phyloP scores from a whole-genome alignment of 92 coral and sea anemone species.

The Chrysogorgia sp. region DNA sequence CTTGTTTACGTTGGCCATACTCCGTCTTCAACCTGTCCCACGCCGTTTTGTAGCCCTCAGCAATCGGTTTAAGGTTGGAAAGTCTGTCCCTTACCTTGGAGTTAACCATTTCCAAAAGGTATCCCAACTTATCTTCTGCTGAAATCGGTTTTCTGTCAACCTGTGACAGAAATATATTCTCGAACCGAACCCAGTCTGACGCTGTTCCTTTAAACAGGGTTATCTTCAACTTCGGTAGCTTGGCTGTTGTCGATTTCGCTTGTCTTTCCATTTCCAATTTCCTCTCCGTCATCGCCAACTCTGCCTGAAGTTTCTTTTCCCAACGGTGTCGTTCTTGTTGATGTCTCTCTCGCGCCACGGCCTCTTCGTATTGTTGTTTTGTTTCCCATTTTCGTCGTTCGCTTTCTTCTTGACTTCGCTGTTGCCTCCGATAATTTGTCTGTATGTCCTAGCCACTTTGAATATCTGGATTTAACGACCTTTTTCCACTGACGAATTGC shows the following conservation, averaged over 20 bases:
- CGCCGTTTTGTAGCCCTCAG: slow-evolving; percentile 14
- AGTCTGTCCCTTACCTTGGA: slow-evolving; percentile 55
- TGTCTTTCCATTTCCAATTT: slow-evolving; percentile 51
- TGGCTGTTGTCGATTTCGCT: slow-evolving; percentile 28
- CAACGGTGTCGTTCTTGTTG: slow-evolving; percentile 34
- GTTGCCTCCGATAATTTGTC: too few species aligned
- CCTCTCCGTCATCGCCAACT: slow-evolving; percentile 47
- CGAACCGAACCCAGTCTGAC: slow-evolving; percentile 47
- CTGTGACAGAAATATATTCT: slow-evolving; percentile 57
- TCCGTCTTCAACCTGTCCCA: slow-evolving; percentile 19
- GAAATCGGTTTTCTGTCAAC: slow-evolving; percentile 44
- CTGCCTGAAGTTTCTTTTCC: slow-evolving; percentile 46
- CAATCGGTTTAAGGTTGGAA: slow-evolving; percentile 22
- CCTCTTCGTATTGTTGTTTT: slow-evolving; percentile 2
- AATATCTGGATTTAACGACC: slow-evolving; percentile 18
- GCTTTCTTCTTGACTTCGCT: slow-evolving; percentile 1
- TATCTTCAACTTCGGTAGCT: slow-evolving; percentile 52
- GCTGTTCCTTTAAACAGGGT: too few species aligned
- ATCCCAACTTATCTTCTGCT: slow-evolving; percentile 65
- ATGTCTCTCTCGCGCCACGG: neutral
- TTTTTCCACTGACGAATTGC: slow-evolving; percentile 54
- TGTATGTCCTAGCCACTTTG: too few species aligned
- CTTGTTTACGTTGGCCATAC: too few species aligned
- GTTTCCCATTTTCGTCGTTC: slow-evolving; percentile 15
- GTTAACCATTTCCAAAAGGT: slow-evolving; percentile 51